A percentile compares a stretch with the other conserved stretches of the same genome.
Conservation (phyloP, 2,113 vertebrate genomes). For the Tenebrosternarchus preto region DNA sequence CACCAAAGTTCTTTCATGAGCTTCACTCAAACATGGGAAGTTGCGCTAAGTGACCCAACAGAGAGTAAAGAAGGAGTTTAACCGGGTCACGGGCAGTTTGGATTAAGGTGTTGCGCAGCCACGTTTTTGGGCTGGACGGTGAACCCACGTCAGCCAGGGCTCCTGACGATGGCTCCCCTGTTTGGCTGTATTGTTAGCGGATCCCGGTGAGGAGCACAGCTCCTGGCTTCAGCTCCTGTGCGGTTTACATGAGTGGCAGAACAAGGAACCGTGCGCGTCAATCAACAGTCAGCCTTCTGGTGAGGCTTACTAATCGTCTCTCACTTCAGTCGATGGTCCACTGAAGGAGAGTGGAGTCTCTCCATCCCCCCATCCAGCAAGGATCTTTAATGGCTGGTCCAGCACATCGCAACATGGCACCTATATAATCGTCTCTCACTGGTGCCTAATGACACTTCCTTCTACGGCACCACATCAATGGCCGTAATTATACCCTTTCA, state of each 20-base stretch:
- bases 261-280: conserved; percentile 38
- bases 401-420: conserved; percentile 45
- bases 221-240: conserved; percentile 12
- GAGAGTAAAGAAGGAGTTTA: background rate
- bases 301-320: conserved; percentile 43
- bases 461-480: conserved; percentile 53
- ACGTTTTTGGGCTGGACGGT: background rate
- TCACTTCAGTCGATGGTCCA: conserved; percentile 36
- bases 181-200: conserved; percentile 12
- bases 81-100: background rate
- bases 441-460: conserved; percentile 58
- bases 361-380: conserved; percentile 27
- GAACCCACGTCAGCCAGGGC: background rate
- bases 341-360: conserved; percentile 41
- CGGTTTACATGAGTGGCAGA: conserved; percentile 45
- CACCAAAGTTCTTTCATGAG: background rate
- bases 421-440: conserved; percentile 59
- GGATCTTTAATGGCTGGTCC: conserved; percentile 54
- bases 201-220: background rate
- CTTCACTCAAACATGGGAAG: background rate
- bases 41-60: background rate
- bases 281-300: conserved; percentile 18
- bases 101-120: background rate
- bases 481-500: conserved; percentile 62
- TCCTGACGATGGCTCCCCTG: background rate